These are phyloP conservation scores for Alligator sinensis DNA, from an alignment of 2,113 vertebrate species.

Conservation along the genomic window DNA sequence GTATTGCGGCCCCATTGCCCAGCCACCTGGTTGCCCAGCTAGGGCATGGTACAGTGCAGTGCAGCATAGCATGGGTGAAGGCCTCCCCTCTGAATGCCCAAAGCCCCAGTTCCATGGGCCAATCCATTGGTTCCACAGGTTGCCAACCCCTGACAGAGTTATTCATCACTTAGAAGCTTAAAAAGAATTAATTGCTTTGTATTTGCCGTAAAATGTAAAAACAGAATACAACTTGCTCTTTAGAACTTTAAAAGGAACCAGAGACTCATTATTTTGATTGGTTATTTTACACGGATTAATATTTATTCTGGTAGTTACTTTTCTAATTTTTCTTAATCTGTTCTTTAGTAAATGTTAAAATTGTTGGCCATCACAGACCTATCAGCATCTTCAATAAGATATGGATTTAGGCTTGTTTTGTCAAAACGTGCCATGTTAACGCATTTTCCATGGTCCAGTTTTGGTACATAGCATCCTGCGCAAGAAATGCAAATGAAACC, in stretches of 20 bases:
- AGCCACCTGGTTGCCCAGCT: too few species aligned
- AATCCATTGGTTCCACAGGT: too few species aligned
- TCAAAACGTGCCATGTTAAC: background rate
- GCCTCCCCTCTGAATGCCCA: too few species aligned
- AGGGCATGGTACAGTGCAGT: too few species aligned
- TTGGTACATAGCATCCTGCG: background rate
- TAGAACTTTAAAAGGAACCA: background rate
- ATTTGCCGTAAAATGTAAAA: background rate
- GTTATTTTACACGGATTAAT: background rate
- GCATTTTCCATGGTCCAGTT: background rate
- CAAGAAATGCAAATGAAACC: background rate
- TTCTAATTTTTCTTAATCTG: background rate
- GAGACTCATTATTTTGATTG: background rate
- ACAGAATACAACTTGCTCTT: background rate
- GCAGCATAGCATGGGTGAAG: too few species aligned
- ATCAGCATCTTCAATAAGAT: background rate
- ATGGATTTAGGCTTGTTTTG: background rate
- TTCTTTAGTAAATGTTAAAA: background rate
- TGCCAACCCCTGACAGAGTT: too few species aligned
- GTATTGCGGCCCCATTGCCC: too few species aligned
- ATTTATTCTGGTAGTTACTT: constrained; percentile 16
- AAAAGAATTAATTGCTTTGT: background rate
- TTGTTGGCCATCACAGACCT: background rate
- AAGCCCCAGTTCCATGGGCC: too few species aligned
- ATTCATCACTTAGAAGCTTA: constrained; percentile 3